Evolutionary conservation across 2,888 invertebrate species (phyloP).

Genomic region (Lasioglossum zephyrum): DNA sequence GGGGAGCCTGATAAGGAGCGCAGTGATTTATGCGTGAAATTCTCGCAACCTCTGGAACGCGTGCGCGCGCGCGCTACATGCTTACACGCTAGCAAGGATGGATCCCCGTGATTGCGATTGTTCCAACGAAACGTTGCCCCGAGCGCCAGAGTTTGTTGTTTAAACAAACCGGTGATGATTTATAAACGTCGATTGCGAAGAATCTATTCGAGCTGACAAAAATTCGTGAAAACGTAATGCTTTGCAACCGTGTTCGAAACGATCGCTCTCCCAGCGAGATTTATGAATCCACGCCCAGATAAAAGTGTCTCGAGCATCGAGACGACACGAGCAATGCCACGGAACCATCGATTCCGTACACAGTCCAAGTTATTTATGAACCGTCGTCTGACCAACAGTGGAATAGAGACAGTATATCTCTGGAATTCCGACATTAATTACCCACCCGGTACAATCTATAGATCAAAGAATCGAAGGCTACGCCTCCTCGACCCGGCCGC

Average conservation of each 20-base stretch:
- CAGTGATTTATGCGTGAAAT: slow-evolving; percentile 63
- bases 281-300: not conserved
- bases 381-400: not conserved
- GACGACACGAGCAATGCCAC: not conserved
- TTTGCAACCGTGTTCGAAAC: not conserved
- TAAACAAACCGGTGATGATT: not conserved
- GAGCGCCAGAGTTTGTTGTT: not conserved
- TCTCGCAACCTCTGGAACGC: slow-evolving; percentile 40
- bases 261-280: not conserved
- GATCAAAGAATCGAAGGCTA: no score
- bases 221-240: not conserved
- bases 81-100: slow-evolving; percentile 22
- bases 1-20: slow-evolving; percentile 55
- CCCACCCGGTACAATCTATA: not conserved
- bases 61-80: slow-evolving; percentile 23
- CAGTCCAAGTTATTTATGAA: slow-evolving; percentile 20
- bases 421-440: slow-evolving; percentile 42
- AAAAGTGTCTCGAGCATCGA: not conserved
- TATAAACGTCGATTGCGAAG: not conserved
- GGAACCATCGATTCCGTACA: slow-evolving; percentile 7
- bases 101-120: not conserved
- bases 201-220: not conserved
- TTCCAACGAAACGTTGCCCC: not conserved
- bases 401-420: slow-evolving; percentile 15
- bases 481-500: no score